Evolutionary conservation across 2,888 invertebrate genomes (phyloP).

Genomic region (Eupithecia centaureata): DNA sequence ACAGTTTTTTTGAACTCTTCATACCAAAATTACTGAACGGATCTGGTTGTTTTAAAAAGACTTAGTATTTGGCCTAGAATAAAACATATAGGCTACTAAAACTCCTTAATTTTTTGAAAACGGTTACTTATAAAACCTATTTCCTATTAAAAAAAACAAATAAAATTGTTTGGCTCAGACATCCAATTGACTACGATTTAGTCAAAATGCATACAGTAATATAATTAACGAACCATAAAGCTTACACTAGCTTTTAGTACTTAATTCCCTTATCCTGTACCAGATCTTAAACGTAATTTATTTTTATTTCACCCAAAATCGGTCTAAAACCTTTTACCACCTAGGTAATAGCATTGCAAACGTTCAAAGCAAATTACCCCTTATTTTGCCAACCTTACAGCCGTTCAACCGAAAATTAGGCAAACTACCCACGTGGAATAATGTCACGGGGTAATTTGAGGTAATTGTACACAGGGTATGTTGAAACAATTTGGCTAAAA

Average conservation of each 20-base stretch:
- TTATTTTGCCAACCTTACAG: slow-evolving; percentile 1
- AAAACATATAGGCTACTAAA: no score
- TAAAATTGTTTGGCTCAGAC: no score
- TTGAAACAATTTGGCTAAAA: not conserved
- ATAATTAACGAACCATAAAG: not conserved
- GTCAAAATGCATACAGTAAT: no score
- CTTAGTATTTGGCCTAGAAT: no score
- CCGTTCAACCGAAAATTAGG: slow-evolving; percentile 7
- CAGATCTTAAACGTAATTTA: not conserved
- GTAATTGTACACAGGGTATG: not conserved
- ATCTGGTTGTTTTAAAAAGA: no score
- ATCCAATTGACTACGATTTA: no score
- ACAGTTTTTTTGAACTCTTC: no score
- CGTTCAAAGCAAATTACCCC: slow-evolving; percentile 14
- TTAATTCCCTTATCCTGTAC: not conserved
- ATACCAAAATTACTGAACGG: no score
- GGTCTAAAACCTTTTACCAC: slow-evolving; percentile 4
- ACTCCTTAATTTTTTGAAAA: no score
- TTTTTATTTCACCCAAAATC: slow-evolving; percentile 2
- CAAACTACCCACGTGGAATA: slow-evolving; percentile 2
- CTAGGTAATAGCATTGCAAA: slow-evolving; percentile 11
- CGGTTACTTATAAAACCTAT: no score
- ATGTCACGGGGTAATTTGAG: not conserved
- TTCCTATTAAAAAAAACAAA: no score
- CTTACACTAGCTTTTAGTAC: not conserved